Base-by-base conservation (phyloP, 2,888 invertebrate genomes). In the Panorpa germanica region DNA sequence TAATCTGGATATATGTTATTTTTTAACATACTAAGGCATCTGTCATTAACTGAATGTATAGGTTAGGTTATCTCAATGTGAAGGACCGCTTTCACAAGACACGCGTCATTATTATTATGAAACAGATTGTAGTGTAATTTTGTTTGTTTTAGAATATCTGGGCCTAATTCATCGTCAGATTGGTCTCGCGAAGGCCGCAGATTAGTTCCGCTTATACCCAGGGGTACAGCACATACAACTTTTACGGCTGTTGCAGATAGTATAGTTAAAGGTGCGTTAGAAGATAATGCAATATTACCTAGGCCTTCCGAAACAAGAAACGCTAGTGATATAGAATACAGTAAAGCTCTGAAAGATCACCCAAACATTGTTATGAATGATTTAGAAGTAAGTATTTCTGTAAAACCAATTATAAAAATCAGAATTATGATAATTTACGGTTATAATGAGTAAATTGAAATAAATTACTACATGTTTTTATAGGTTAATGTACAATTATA, bases 171-270 rank as follows among this genome's bases (percentile, higher is more conserved):
- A 35, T 61, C 63, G 34, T 59, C 61, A 41, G 78, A 80, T 55
- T 90, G 90, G 90, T 69, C 77, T 38, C 68, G 78, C 40, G 90
- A 90, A 55, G 90, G 90, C 9, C 65, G 86, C 20, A 64, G 90
- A 42, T 57, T 73, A 35, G 70, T 85, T 42, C 86, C 90, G 3
- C 57, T 88, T 26, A 59, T 90, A 55, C 80, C 85, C 5, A 63
- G 88, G 35, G 67, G 77, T n/a, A 67, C 78, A 30, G 78, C 86
- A 5, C 81, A 83, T 46, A 85, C 86, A 5, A 75, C 76, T 21
- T 78, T 81, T 48, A 76, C 81, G 34, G 70, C 74, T 37, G 63
- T 85, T 39, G 86, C 88, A 9, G 83, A 85, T 52, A 75, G 72
- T 49, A 68, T 73, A 29, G 78, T 81, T 1, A 63, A 69, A 37